A percentile compares a stretch with the other conserved stretches of the same genome.
Evolutionary conservation across 1,140 invertebrate species (phyloP).

Genomic region (Marisa cornuarietis): DNA sequence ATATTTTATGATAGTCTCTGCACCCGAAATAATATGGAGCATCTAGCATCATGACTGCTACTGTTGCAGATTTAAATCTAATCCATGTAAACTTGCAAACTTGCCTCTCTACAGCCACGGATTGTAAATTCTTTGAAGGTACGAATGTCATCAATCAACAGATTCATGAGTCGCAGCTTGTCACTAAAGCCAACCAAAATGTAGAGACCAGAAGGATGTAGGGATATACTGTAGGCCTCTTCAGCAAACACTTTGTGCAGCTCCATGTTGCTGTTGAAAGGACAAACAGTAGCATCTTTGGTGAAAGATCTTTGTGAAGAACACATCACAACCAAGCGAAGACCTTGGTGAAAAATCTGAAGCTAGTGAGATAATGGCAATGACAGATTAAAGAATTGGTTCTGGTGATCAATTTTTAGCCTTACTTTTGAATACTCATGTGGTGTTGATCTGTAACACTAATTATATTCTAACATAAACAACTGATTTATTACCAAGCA

Average conservation of each 20-base stretch:
- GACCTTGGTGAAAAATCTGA: too few relatives aligned
- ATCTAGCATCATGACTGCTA: not conserved
- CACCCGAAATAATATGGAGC: too few relatives aligned
- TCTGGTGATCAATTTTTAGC: too few relatives aligned
- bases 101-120: conserved; percentile 73
- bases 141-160: conserved; percentile 87
- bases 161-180: conserved; percentile 84
- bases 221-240: conserved; percentile 79
- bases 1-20: too few relatives aligned
- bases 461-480: too few relatives aligned
- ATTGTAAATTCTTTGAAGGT: conserved; percentile 80
- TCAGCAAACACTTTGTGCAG: conserved; percentile 84
- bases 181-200: conserved; percentile 90
- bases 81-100: not conserved
- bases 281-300: not conserved
- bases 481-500: too few relatives aligned
- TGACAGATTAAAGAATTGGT: too few relatives aligned
- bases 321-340: too few relatives aligned
- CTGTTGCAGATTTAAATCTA: not conserved
- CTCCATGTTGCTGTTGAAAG: conserved; percentile 70
- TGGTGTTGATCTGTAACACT: too few relatives aligned
- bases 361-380: too few relatives aligned
- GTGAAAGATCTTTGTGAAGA: too few relatives aligned
- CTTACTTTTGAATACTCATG: too few relatives aligned
- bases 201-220: conserved; percentile 87